These are phyloP conservation scores for Galendromus occidentalis DNA, from an alignment of 1,140 invertebrate genomes.

Conservation along the genomic window DNA sequence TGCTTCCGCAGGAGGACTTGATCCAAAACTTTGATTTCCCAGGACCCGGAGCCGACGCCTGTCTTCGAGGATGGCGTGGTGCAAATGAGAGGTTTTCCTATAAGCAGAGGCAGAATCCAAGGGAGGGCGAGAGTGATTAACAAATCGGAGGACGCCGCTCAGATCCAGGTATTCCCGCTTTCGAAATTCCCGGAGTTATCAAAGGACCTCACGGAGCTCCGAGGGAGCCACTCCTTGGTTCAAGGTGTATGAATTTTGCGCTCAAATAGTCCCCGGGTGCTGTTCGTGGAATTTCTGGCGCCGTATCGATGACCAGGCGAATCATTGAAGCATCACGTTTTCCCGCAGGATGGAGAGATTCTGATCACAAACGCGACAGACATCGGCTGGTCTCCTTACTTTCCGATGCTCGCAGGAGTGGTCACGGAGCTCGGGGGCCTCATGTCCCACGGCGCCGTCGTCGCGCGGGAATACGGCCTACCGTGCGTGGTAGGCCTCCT, in stretches of 20 bases:
- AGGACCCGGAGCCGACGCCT: neutral
- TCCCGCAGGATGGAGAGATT: slow-evolving; percentile 41
- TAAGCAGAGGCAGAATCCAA: neutral
- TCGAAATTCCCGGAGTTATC: neutral
- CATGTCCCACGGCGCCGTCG: slow-evolving; percentile 65
- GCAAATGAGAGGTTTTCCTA: neutral
- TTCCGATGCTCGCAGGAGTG: slow-evolving; percentile 53
- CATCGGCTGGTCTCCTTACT: slow-evolving; percentile 68
- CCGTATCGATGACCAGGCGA: too few species aligned
- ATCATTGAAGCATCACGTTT: too few species aligned
- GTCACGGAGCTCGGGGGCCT: slow-evolving; percentile 64
- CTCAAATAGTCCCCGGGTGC: too few species aligned
- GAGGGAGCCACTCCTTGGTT: too few species aligned
- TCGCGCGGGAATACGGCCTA: slow-evolving; percentile 58
- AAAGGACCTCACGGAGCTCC: too few species aligned
- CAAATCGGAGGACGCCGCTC: slow-evolving; percentile 24
- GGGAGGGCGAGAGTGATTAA: slow-evolving; percentile 43
- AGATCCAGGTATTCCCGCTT: slow-evolving; percentile 25
- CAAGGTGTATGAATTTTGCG: too few species aligned
- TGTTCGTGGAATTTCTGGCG: too few species aligned
- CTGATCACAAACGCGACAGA: slow-evolving; percentile 54
- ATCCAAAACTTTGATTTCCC: neutral
- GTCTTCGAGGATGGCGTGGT: neutral
- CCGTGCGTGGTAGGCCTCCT: slow-evolving; percentile 49
- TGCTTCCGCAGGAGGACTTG: too few species aligned